Percentiles rank a stretch among this genome's conserved stretches.
Evolutionary conservation across 1,140 invertebrate species (phyloP).

Genomic region (Drosophila quadrilineata): DNA sequence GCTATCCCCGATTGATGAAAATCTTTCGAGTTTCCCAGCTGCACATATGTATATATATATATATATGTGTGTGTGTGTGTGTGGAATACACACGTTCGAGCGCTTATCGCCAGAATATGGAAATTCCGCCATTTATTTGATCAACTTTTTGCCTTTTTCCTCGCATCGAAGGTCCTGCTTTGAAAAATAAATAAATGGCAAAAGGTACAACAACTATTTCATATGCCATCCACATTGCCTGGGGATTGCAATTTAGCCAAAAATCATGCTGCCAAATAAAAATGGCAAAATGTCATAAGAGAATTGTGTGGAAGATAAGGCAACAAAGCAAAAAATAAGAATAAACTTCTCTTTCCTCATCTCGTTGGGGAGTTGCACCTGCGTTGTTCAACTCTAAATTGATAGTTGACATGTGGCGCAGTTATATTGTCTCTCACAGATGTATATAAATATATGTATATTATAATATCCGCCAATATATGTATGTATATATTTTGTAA

Average conservation of each 20-base stretch:
- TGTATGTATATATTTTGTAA: neutral
- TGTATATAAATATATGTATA: conserved; percentile 19
- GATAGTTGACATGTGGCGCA: conserved; percentile 48
- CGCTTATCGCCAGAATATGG: conserved; percentile 72
- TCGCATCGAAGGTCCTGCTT: conserved; percentile 41
- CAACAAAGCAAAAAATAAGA: no score
- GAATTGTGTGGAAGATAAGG: no score
- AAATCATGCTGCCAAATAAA: conserved; percentile 76
- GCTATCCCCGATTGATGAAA: conserved; percentile 57
- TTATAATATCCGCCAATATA: neutral
- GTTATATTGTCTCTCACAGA: conserved; percentile 50
- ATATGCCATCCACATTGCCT: conserved; percentile 52
- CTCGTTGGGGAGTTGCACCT: conserved; percentile 69
- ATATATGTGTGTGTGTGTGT: conserved; percentile 7
- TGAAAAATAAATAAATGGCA: conserved; percentile 65
- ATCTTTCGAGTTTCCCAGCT: conserved; percentile 57
- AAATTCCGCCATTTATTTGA: conserved; percentile 78
- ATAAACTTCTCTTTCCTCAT: no score
- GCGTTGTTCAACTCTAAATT: conserved; percentile 58
- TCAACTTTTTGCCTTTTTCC: conserved; percentile 74
- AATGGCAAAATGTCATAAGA: conserved; percentile 44
- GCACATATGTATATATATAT: conserved; percentile 32
- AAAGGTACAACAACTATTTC: conserved; percentile 76
- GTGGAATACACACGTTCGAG: conserved; percentile 67
- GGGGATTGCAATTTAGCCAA: conserved; percentile 65